Conservation (phyloP, 2,888 invertebrate species). For the Lobophora halterata region DNA sequence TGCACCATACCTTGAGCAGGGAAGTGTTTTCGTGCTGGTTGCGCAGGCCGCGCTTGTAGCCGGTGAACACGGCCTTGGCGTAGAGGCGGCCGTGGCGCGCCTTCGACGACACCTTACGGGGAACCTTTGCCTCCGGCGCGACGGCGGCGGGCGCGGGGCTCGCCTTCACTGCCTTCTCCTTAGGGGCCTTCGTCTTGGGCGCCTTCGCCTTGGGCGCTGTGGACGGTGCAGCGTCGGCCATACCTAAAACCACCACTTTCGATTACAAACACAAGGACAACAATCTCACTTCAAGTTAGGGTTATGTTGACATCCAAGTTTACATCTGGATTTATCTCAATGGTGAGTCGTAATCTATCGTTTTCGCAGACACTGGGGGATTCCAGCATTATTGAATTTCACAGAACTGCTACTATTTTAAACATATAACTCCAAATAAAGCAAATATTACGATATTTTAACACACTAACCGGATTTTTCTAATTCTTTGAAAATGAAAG, state of each 20-base stretch:
- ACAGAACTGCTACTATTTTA: constrained; percentile 40
- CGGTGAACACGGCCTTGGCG: constrained; percentile 98
- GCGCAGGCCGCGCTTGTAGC: constrained; percentile 96
- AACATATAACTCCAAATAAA: constrained; percentile 20
- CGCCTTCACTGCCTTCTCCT: constrained; percentile 79
- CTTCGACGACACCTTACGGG: constrained; percentile 73
- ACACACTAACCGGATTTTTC: constrained; percentile 68
- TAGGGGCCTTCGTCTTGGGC: constrained; percentile 80
- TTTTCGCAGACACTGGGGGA: constrained; percentile 24
- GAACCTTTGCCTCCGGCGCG: constrained; percentile 75
- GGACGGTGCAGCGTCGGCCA: constrained; percentile 82
- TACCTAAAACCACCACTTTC: constrained; percentile 67
- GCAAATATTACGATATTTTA: constrained; percentile 38
- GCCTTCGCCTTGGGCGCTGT: constrained; percentile 77
- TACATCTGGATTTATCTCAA: constrained; percentile 59
- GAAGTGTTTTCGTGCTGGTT: constrained; percentile 99
- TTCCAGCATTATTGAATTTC: constrained; percentile 21
- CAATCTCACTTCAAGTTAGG: constrained; percentile 41
- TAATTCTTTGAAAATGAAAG: constrained; percentile 64
- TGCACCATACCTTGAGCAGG: constrained; percentile 92
- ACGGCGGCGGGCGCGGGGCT: constrained; percentile 76
- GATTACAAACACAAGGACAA: constrained; percentile 30
- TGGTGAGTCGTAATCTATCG: constrained; percentile 43
- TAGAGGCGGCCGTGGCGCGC: constrained; percentile 92
- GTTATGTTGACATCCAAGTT: constrained; percentile 73